Percentiles rank a stretch among this genome's conserved stretches.
Evolutionary conservation across 2,113 vertebrate species (phyloP).

Genomic region (Daboia siamensis): DNA sequence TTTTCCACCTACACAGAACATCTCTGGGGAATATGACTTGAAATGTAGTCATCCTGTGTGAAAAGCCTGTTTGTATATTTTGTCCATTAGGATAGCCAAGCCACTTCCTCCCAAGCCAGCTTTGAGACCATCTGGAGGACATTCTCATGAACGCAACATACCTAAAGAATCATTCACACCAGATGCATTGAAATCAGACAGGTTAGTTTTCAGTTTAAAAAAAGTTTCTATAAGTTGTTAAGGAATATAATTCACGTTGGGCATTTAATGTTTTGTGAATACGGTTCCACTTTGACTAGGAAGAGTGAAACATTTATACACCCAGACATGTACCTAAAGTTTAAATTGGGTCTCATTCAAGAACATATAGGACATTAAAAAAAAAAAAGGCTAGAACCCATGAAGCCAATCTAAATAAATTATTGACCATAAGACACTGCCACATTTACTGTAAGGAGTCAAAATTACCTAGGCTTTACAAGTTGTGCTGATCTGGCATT

Average conservation of each 20-base stretch:
- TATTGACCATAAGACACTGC: neutral
- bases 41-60: neutral
- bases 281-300: neutral
- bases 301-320: neutral
- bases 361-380: neutral
- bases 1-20: neutral
- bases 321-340: neutral
- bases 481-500: neutral
- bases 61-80: neutral
- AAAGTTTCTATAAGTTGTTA: neutral
- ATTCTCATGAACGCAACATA: constrained; percentile 8
- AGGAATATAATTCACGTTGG: neutral
- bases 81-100: constrained; percentile 48
- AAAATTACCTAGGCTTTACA: neutral
- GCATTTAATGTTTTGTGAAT: neutral
- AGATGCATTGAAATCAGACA: constrained; percentile 31
- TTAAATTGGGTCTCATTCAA: neutral
- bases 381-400: neutral
- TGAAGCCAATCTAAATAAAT: neutral
- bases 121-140: constrained; percentile 46
- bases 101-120: constrained; percentile 41
- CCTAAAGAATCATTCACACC: constrained; percentile 43
- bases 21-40: constrained; percentile 34
- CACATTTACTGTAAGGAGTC: neutral
- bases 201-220: constrained; percentile 20